Evolutionary conservation across 2,888 invertebrate genomes (phyloP), one percentile per base, ranked within the genome.

Genomic region (Rhaphigaster nebulosa): DNA sequence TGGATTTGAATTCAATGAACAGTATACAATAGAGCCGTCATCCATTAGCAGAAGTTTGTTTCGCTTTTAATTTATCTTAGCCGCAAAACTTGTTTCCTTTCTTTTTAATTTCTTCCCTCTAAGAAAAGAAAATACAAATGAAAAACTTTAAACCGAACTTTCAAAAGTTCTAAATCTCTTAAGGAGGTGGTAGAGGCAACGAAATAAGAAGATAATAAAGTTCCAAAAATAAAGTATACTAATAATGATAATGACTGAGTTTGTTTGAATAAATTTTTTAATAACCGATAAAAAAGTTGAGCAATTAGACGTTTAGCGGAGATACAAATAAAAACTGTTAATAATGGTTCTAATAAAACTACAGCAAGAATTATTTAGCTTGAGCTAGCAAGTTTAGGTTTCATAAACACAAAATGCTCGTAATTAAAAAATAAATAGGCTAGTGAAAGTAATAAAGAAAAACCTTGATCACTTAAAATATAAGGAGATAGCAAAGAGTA

Each of bases 11-110:
- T 76, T 76, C 70, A 76, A 38, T 38, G 38, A 23, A 10, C 12
- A 23, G 18, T 18, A 23, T 15, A 65, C 29, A 29, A 34, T 29
- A 38, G 70, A 38, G 34, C 5, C 20, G 1, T 76, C 34, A 6
- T 34, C 70, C 70, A 76, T 76, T 76, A 76, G 70, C 1, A 34
- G 8, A 38, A 76, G 70, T 76, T 76, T 76, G 20, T 76, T 76
- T 38, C 70, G 0, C 70, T 76, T 76, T 76, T 76, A 76, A 38
- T 76, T 76, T 76, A 76, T 76, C 70, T 76, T 38, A 38, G 6
- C 70, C 70, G 23, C 70, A 38, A 76, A 76, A 76, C 70, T 76
- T 76, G 34, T 38, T 76, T 76, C 38, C 70, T 34, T 38, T 38
- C 70, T 20, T 38, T 65, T 76, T 38, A 38, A 38, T 38, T 76